phyloP scores from a whole-genome alignment of 2,113 vertebrate species.

The Azemiops feae region DNA sequence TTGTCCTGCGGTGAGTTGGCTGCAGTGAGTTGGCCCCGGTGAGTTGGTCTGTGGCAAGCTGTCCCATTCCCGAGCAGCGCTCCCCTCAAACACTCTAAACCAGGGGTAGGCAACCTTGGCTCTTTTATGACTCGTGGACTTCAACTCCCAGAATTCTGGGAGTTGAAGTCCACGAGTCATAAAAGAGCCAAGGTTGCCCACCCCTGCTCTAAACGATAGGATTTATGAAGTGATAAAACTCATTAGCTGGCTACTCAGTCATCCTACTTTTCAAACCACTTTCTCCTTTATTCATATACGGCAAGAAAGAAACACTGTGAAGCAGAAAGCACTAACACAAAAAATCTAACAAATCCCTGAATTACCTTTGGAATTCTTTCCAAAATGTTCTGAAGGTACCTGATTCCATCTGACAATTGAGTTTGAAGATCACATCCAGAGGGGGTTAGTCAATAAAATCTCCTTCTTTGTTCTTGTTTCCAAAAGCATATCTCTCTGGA shows the following conservation, averaged over 20 bases:
- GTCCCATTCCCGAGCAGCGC: too few species aligned
- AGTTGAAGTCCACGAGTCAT: too few species aligned
- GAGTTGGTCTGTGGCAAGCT: too few species aligned
- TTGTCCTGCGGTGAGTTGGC: too few species aligned
- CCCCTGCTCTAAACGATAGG: neutral
- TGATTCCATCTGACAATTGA: neutral
- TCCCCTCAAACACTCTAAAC: neutral
- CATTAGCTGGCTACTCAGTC: neutral
- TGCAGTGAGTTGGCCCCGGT: too few species aligned
- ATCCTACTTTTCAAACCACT: neutral
- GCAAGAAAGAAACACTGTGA: neutral
- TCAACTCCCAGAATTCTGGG: too few species aligned
- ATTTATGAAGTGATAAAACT: neutral
- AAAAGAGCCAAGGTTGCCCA: too few species aligned
- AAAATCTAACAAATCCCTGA: neutral
- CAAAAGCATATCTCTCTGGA: neutral
- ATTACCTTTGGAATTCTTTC: neutral
- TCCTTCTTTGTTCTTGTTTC: neutral
- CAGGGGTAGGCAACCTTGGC: too few species aligned
- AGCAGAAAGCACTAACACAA: neutral
- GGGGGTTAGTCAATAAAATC: neutral
- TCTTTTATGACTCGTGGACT: too few species aligned
- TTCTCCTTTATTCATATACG: neutral
- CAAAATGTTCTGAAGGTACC: neutral
- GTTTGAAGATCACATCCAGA: neutral